Evolutionary conservation across 2,113 vertebrate species (phyloP), one percentile per base, ranked within the genome.

Genomic region (Archilochus colubris): DNA sequence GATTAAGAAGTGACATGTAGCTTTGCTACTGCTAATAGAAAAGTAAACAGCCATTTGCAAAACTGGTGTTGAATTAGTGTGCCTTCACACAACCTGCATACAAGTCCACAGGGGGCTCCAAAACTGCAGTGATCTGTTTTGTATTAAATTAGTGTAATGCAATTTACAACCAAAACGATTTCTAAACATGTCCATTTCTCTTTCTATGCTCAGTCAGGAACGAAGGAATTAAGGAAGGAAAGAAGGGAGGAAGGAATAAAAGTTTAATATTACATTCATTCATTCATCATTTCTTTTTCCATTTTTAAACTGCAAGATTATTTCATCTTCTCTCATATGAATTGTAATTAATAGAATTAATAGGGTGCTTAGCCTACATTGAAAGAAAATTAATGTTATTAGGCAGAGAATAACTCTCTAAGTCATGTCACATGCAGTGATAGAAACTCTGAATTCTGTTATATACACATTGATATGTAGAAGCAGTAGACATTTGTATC

Each of bases 381-480:
- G 88, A 83, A 94, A 88, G 63, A 93, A 95, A 96, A 94, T 93
- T 67, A 91, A 96, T 88, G 17, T 88, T 94, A 94, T 92, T 93
- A 96, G 63, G 46, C 50, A 89, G 89, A 93, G 74, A 91, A 92
- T 69, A 94, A 83, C 61, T 85, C 89, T 94, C 55, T 28, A 82
- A 87, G 72, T 82, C 82, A 74, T 57, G 68, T 63, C 55, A 94
- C 50, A 83, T 54, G 43, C 40, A 89, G 67, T 77, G 75, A 92
- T 67, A 95, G 69, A 77, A 88, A 76, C 20, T 27, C 1, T 82
- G 33, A 76, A 83, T 77, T 89, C 67, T 88, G 53, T 74, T 95
- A 80, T 15, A 59, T 36, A 83, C 5, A 68, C 4, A 66, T 66
- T 50, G 88, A 23, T 28, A 78, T 61, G 83, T 67, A 92, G 72